phyloP scores from a whole-genome alignment of 2,888 invertebrate species.

The Ormia ochracea region DNA sequence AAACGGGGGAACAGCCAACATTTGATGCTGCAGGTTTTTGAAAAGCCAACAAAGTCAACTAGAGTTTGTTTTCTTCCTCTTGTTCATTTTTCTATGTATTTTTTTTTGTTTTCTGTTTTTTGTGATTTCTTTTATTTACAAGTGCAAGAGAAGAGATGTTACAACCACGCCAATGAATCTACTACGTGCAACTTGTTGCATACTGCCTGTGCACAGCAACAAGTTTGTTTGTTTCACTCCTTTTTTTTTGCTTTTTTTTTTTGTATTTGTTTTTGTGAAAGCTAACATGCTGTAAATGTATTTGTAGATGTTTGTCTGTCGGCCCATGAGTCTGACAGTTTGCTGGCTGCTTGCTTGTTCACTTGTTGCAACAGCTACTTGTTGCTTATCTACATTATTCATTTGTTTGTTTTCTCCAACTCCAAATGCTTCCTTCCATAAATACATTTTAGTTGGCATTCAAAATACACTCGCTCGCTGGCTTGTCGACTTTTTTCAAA shows the following conservation, averaged over 20 bases:
- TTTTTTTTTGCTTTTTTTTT: slow-evolving; percentile 14
- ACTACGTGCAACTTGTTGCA: slow-evolving; percentile 55
- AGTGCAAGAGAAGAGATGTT: slow-evolving; percentile 12
- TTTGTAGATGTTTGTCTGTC: slow-evolving; percentile 17
- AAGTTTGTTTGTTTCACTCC: slow-evolving; percentile 15
- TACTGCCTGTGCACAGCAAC: slow-evolving; percentile 20
- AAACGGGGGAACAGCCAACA: neutral
- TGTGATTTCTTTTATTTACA: neutral
- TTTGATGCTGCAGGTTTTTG: slow-evolving; percentile 24
- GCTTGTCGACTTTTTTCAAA: slow-evolving; percentile 10
- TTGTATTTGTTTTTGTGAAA: slow-evolving; percentile 51
- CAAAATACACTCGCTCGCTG: slow-evolving; percentile 36
- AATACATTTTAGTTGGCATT: slow-evolving; percentile 44
- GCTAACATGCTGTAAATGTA: slow-evolving; percentile 58
- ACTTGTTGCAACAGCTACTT: slow-evolving; percentile 51
- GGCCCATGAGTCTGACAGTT: slow-evolving; percentile 9
- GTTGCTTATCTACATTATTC: slow-evolving; percentile 37
- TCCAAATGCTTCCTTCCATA: slow-evolving; percentile 46
- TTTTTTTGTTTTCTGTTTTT: neutral
- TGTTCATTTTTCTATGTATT: neutral
- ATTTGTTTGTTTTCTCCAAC: slow-evolving; percentile 15
- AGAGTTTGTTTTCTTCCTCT: slow-evolving; percentile 19
- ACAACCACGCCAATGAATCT: slow-evolving; percentile 21
- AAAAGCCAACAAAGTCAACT: slow-evolving; percentile 31
- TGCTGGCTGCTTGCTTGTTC: slow-evolving; percentile 35